Base-by-base conservation (phyloP, 1,140 invertebrate species). In the Drosophila lini region DNA sequence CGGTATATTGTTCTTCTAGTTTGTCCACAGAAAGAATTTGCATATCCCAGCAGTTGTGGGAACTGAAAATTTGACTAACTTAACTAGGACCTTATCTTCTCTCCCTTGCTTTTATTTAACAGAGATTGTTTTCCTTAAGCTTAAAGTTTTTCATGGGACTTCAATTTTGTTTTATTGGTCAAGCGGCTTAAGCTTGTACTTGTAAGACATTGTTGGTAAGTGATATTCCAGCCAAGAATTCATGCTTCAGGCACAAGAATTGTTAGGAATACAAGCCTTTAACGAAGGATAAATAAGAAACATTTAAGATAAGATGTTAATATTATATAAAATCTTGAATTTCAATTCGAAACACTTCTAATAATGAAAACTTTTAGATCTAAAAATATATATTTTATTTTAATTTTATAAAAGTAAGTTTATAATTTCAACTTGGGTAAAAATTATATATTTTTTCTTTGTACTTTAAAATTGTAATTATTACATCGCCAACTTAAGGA, bases 1-100 rank as follows among this genome's bases (percentile, higher is more conserved):
- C 8, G 48, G 42, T 48, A 53, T 45, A 50, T 71, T 70, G 65
- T 70, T 48, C 53, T 71, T 47, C 42, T 32, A 70, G 64, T 53
- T 52, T 61, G 50, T 25, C 16, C 38, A 55, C 38, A 38, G 65
- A 16, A 22, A 10, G 47, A 55, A 77, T 77, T 52, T 56, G 52
- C 74, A 78, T 77, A 69, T 63, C 28, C 38, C 56, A 61, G 68
- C 16, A 74, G 52, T 56, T 60, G 25, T 63, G 44, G 36, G 16
- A 15, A 42, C 9, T 38, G 31, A 36, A 67, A 47, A 60, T 52
- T 48, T 44, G n/a, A 55, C 63, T 57, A 48, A 73, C 67, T 60
- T 40, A 57, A 45, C 53, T 11, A 50, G 36, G 32, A 59, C 42
- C 48, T 41, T 28, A 16, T 40, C n/a, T 15, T 28, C 28, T 22